Percentiles rank a stretch among this genome's conserved stretches.
These are phyloP conservation scores for Dipodomys merriami DNA, from an alignment of 2,113 vertebrate genomes.

Conservation along the genomic window DNA sequence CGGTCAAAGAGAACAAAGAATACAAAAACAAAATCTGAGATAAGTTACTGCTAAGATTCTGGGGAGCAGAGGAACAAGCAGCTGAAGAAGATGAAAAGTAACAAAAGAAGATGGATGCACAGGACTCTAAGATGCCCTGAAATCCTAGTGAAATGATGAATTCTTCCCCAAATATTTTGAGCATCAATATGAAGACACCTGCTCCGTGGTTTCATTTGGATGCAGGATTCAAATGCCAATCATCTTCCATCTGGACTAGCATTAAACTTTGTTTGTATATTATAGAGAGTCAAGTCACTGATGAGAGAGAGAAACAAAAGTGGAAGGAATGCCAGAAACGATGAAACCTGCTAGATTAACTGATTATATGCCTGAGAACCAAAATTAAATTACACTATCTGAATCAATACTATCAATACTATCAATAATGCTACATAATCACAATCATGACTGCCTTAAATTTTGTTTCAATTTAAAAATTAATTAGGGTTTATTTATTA, in stretches of 20 bases:
- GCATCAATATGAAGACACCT: background rate
- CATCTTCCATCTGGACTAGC: background rate
- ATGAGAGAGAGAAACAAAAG: background rate
- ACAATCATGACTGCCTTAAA: slow-evolving; percentile 12
- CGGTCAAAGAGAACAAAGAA: background rate
- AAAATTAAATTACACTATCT: slow-evolving; percentile 47
- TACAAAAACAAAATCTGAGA: background rate
- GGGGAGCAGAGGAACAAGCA: background rate
- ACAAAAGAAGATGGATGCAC: background rate
- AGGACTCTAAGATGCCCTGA: background rate
- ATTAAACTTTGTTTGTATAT: background rate
- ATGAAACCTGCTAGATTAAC: background rate
- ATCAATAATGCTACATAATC: background rate
- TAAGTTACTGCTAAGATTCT: background rate
- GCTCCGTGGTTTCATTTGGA: background rate
- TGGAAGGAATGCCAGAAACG: background rate
- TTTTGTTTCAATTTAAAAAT: background rate
- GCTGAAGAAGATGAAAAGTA: background rate
- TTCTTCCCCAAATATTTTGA: background rate
- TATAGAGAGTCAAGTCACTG: slow-evolving; percentile 3
- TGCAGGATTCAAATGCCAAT: background rate
- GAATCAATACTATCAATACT: background rate
- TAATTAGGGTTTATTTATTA: background rate
- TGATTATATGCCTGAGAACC: background rate
- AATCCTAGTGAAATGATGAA: background rate